Conservation (phyloP, 2,113 vertebrate species). For the Rhinogobius similis region DNA sequence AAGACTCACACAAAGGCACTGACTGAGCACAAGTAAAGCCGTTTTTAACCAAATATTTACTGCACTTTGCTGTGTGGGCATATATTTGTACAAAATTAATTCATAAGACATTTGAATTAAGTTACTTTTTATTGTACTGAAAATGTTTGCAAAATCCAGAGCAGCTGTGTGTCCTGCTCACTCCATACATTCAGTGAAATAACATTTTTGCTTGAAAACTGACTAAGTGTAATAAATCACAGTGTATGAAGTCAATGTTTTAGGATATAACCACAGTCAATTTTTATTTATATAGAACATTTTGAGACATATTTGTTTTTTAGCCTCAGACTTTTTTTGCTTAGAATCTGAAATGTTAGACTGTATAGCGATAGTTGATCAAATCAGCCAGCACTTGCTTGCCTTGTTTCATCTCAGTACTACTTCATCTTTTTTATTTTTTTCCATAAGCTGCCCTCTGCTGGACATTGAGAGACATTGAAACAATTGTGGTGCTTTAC, state of each 20-base stretch:
- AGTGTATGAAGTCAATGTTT: neutral
- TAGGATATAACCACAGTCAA: no score
- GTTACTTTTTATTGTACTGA: neutral
- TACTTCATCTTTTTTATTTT: neutral
- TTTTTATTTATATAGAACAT: no score
- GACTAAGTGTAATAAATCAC: neutral
- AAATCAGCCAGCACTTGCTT: neutral
- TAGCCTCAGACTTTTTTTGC: no score
- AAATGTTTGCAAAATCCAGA: neutral
- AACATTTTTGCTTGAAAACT: neutral
- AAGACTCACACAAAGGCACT: slow-evolving; percentile 42
- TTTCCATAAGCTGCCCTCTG: slow-evolving; percentile 1
- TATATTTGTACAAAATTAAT: neutral
- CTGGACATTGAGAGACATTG: neutral
- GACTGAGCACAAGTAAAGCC: slow-evolving; percentile 9
- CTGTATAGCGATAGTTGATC: no score
- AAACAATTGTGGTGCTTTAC: neutral
- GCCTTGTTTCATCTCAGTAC: neutral
- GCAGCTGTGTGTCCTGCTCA: neutral
- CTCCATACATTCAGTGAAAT: neutral
- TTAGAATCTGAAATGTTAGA: no score
- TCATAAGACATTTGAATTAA: neutral
- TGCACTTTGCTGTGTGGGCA: neutral
- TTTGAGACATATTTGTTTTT: no score
- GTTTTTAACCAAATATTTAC: slow-evolving; percentile 5